Base-by-base conservation (phyloP, 2,888 invertebrate species). In the Notodonta ziczac region DNA sequence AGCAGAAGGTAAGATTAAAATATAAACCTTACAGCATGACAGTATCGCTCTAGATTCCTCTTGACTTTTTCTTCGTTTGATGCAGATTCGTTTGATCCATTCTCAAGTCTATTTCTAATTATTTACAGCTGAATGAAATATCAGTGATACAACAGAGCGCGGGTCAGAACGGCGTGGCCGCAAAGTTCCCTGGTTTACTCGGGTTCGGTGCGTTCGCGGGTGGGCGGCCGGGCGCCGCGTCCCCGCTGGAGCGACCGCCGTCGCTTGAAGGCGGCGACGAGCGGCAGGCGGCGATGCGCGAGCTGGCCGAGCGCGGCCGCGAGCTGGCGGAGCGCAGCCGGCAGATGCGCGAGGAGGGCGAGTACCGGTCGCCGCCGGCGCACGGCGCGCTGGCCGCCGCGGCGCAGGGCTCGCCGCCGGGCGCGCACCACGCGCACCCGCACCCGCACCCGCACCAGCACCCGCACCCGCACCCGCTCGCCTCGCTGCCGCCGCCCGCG, bases 141-240 rank as follows among this genome's bases (percentile, higher is more conserved):
- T 96, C 96, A 78, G 96, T 96, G 76, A 96, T 96, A 80, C 96
- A 96, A 82, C 96, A 95, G 83, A 95, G 94, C 88, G 96, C 95
- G 85, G 95, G 95, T 75, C 96, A 96, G 85, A 96, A 96, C 77
- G 94, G 96, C 40, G 94, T 95, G 61, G 95, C 92, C 69, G 95
- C 94, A 61, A 96, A 97, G 84, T 97, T 97, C 89, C 96, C 96
- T 54, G 96, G 96, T 32, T 91, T 97, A 16, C 94, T 97, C 65
- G 96, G 97, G n/a, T 97, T 97, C 86, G 96, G 97, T 8, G 96
- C 96, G 59, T 96, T 96, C 77, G 94, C 93, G 16, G 94, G 94
- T 24, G 89, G 79, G 0, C 92, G 95, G 57, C 91, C 94, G 16
- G 94, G 94, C 9, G 95, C 95, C 50, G 90, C 94, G 8, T 95